Evolutionary conservation across 2,797 vertebrate genomes (phyloP), one percentile per base, ranked within the genome.

Genomic region (Sternarchorhynchus goeldii): DNA sequence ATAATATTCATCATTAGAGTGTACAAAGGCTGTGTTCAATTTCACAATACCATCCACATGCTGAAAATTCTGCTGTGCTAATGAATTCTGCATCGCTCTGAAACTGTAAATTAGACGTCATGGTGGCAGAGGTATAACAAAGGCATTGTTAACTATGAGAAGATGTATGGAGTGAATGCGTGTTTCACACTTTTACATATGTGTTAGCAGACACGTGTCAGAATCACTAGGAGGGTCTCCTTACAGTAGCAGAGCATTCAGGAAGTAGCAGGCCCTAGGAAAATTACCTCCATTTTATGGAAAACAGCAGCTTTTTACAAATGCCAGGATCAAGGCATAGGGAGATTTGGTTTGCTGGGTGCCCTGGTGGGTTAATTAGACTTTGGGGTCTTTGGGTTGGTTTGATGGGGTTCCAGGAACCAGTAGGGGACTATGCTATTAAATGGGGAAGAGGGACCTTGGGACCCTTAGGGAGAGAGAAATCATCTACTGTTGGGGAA

Each of bases 401-500:
- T 83, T 81, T 88, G 82, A 87, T 81, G 80, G 80, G 79, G 70
- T 83, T 85, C 83, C 85, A 86, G 80, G 34, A 78, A 68, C 57
- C 87, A 76, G 75, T 80, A 63, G 75, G 84, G 53, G 53, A 70
- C 57, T 69, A 62, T 8, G 62, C 56, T 80, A 75, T 86, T 84
- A 84, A 86, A 79, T 66, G 70, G 75, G 71, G 64, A 71, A 68
- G 41, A 50, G 75, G 76, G 76, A 60, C 59, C 78, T 70, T 55
- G 25, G 75, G 66, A 64, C 65, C 25, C 68, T 68, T 59, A 68
- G 70, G 76, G 76, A 76, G 67, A 72, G 20, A 72, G 67, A 82
- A 79, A 65, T 69, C 39, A 74, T 66, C 59, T 41, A 76, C 62
- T 74, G 66, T 75, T 72, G 14, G 39, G 36, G 32, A 81, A 68